These are phyloP conservation scores for Drosophila pachea DNA, from an alignment of 1,140 invertebrate species.

Conservation along the genomic window DNA sequence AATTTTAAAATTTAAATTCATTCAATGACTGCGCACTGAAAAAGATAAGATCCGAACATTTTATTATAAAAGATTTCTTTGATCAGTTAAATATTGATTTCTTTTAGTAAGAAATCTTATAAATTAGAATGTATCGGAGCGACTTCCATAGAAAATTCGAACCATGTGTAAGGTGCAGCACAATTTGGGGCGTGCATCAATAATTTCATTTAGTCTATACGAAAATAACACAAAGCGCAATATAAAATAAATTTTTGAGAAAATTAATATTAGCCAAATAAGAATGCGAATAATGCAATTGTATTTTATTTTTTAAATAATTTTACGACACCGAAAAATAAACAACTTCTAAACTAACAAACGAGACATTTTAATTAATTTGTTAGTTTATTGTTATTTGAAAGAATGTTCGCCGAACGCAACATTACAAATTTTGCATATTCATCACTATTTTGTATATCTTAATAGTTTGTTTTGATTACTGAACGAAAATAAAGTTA, in stretches of 20 bases:
- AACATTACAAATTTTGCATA: too few relatives aligned
- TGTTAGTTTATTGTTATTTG: neutral
- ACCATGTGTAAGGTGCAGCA: slow-evolving; percentile 24
- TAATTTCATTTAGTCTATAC: slow-evolving; percentile 46
- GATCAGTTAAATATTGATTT: too few relatives aligned
- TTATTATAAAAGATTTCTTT: slow-evolving; percentile 46
- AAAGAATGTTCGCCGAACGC: neutral
- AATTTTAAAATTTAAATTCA: slow-evolving; percentile 43
- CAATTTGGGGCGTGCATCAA: slow-evolving; percentile 35
- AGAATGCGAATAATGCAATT: slow-evolving; percentile 64
- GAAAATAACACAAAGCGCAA: slow-evolving; percentile 67
- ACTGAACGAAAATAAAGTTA: slow-evolving; percentile 2
- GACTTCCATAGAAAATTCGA: slow-evolving; percentile 47
- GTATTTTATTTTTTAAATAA: slow-evolving; percentile 76
- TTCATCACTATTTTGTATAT: too few relatives aligned
- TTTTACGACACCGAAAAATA: slow-evolving; percentile 73
- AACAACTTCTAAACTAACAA: slow-evolving; percentile 25
- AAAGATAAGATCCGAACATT: neutral
- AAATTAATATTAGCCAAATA: slow-evolving; percentile 65
- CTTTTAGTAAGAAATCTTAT: too few relatives aligned
- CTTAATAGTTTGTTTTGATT: neutral
- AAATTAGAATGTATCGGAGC: slow-evolving; percentile 3
- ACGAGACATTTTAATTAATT: neutral
- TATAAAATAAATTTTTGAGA: slow-evolving; percentile 73
- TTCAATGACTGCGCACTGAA: slow-evolving; percentile 28